phyloP scores from a whole-genome alignment of 2,797 vertebrate species.

The Sebastes oblongus region DNA sequence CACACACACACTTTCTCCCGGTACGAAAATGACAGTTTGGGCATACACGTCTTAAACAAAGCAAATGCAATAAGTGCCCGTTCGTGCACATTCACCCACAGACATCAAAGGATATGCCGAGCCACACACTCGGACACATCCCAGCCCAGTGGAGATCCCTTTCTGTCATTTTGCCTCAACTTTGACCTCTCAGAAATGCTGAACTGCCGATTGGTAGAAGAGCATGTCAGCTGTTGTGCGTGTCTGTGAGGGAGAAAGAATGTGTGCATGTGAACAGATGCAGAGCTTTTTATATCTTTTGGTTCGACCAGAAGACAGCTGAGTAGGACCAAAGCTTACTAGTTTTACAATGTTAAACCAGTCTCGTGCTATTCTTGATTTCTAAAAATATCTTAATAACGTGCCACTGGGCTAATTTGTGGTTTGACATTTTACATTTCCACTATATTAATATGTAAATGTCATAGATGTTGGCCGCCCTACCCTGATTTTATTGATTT shows the following conservation, averaged over 20 bases:
- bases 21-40: neutral
- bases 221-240: conserved; percentile 66
- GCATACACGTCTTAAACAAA: neutral
- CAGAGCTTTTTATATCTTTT: conserved; percentile 66
- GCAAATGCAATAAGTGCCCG: neutral
- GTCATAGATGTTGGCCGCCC: neutral
- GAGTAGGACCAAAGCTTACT: conserved; percentile 19
- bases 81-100: neutral
- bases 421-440: neutral
- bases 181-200: conserved; percentile 71
- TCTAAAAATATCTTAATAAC: neutral
- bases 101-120: conserved; percentile 14
- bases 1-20: neutral
- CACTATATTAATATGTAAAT: neutral
- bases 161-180: conserved; percentile 56
- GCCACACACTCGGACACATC: conserved; percentile 16
- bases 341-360: neutral
- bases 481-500: neutral
- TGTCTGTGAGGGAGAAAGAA: conserved; percentile 5
- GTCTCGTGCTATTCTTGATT: neutral
- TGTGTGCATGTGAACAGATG: conserved; percentile 70
- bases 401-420: neutral
- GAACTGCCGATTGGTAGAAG: conserved; percentile 46
- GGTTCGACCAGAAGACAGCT: conserved; percentile 61
- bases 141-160: conserved; percentile 15